These are phyloP conservation scores for Eretmodus cyanostictus DNA, from an alignment of 2,113 vertebrate genomes.

Conservation along the genomic window DNA sequence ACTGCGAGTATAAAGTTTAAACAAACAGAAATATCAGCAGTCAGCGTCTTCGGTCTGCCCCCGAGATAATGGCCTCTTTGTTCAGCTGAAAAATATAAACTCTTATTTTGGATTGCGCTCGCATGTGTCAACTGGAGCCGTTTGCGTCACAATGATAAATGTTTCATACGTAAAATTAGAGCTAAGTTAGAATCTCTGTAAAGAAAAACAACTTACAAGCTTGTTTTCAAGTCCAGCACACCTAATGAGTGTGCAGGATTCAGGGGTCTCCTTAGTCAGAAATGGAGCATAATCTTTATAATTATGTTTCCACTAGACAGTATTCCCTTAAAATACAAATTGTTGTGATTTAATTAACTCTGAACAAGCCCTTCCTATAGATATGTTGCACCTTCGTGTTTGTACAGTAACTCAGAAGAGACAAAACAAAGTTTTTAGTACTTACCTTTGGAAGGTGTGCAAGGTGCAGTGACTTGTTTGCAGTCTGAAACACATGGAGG, in stretches of 20 bases:
- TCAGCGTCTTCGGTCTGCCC: slow-evolving; percentile 60
- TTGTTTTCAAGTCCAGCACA: neutral
- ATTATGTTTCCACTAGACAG: neutral
- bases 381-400: neutral
- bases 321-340: neutral
- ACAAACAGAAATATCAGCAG: slow-evolving; percentile 71
- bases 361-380: neutral
- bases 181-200: neutral
- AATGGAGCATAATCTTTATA: neutral
- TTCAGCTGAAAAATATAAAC: slow-evolving; percentile 54
- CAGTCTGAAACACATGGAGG: neutral
- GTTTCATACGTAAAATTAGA: neutral
- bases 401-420: neutral
- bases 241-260: neutral
- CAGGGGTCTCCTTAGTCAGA: neutral
- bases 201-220: neutral
- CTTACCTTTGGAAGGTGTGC: neutral
- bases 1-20: slow-evolving; percentile 65
- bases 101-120: slow-evolving; percentile 51
- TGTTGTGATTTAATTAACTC: neutral
- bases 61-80: slow-evolving; percentile 48
- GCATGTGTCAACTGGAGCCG: slow-evolving; percentile 31
- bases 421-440: neutral
- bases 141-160: slow-evolving; percentile 23
- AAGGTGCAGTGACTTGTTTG: neutral